Evolutionary conservation across 2,113 vertebrate species (phyloP), one percentile per base, ranked within the genome.

Genomic region (Aphyosemion australe): DNA sequence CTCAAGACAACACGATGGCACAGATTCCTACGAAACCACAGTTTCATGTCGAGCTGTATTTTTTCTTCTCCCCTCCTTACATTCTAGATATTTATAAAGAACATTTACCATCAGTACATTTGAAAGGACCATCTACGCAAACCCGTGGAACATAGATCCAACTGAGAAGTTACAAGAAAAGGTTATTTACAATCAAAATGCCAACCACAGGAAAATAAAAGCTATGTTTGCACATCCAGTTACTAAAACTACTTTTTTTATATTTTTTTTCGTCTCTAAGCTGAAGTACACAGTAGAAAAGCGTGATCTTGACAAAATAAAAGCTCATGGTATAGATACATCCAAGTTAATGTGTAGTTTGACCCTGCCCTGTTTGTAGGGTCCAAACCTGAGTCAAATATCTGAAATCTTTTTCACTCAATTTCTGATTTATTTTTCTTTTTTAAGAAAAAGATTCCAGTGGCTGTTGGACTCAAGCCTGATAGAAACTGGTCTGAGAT

Each of bases 121-220:
- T 76, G 49, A 83, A 78, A 69, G 72, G 80, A 78, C 79, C 76
- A 70, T 75, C 74, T 72, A 86, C 76, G 61, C 71, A 26, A 87
- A 88, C 69, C 76, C 52, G 60, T 75, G 43, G 12, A 80, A 87
- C 82, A 80, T 76, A 72, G 69, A 84, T 58, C 57, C 43, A 82
- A 83, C 69, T 5, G 21, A 85, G 78, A 47, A 42, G 65, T 62
- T 61, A 70, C 71, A 74, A 63, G 56, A 75, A 69, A 48, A 84
- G 66, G 60, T 72, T 87, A 86, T 90, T 84, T 86, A 90, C 87
- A 91, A 86, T 84, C 84, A 78, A 83, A 89, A 84, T 59, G 78
- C 63, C 79, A 72, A 83, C 66, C 79, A 88, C 84, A 7, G 81
- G 63, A 76, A 87, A 78, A 69, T 55, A 71, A 87, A 83, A 74